Percentiles rank a stretch among this genome's conserved stretches.
phyloP scores from a whole-genome alignment of 2,113 vertebrate genomes.

The Potamarius usumacintae region DNA sequence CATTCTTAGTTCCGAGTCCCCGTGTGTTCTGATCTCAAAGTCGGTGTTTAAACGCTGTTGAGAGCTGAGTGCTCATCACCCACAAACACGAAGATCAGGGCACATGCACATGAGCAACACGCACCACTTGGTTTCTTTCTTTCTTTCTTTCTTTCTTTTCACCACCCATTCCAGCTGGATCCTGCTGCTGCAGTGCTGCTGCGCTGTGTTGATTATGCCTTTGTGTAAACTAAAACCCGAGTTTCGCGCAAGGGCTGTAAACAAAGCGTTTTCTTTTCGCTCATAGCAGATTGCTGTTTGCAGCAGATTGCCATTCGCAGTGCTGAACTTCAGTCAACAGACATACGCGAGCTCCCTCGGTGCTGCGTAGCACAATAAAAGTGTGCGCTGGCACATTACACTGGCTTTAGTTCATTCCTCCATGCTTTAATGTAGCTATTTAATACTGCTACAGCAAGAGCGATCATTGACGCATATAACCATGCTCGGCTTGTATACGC shows the following conservation, averaged over 20 bases:
- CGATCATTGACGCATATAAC: background rate
- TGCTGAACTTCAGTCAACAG: conserved; percentile 16
- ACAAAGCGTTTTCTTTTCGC: conserved; percentile 41
- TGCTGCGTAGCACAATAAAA: background rate
- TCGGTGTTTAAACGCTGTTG: background rate
- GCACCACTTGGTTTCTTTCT: background rate
- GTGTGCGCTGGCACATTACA: background rate
- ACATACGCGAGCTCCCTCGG: conserved; percentile 5
- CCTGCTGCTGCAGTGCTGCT: conserved; percentile 32
- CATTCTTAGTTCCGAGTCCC: background rate
- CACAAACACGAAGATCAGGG: conserved; percentile 9
- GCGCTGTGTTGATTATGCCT: conserved; percentile 49
- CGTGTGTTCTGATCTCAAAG: background rate
- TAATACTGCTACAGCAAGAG: background rate
- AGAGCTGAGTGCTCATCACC: background rate
- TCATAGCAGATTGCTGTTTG: conserved; percentile 32
- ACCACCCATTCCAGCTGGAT: conserved; percentile 37
- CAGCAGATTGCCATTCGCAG: conserved; percentile 5
- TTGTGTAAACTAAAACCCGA: conserved; percentile 47
- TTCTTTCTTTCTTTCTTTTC: background rate
- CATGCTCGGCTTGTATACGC: background rate
- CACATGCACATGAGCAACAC: conserved; percentile 12
- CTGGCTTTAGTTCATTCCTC: conserved; percentile 9
- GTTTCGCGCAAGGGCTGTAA: conserved; percentile 47
- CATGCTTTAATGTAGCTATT: background rate